Percentiles rank a stretch among this genome's conserved stretches.
phyloP scores from a whole-genome alignment of 2,113 vertebrate genomes.

The Alectura lathami region DNA sequence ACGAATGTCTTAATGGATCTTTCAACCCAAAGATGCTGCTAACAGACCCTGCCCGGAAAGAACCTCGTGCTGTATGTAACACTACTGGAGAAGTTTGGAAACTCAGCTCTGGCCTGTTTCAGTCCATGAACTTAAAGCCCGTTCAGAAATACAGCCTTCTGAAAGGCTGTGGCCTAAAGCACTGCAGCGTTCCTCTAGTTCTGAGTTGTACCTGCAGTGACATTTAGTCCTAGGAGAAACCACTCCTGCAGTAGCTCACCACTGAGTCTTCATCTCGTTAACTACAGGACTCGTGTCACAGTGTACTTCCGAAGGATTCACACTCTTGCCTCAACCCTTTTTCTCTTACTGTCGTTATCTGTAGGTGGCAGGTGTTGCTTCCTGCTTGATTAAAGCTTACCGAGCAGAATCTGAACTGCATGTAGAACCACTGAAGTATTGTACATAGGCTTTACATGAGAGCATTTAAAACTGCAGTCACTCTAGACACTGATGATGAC shows the following conservation, averaged over 20 bases:
- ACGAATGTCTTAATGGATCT: conserved; percentile 67
- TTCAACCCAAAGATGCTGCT: conserved; percentile 80
- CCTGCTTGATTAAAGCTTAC: not conserved
- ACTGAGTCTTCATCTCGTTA: not conserved
- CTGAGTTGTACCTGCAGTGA: not conserved
- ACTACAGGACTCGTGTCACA: not conserved
- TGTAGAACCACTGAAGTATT: conserved; percentile 50
- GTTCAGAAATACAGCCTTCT: conserved; percentile 29
- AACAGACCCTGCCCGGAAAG: conserved; percentile 45
- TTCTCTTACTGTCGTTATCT: not conserved
- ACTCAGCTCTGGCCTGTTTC: conserved; percentile 16
- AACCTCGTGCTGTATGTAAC: conserved; percentile 42
- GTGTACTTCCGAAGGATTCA: not conserved
- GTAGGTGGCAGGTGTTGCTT: conserved; percentile 38
- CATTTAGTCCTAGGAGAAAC: not conserved
- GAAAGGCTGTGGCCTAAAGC: conserved; percentile 33
- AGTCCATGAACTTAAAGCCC: conserved; percentile 14
- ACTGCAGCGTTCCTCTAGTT: conserved; percentile 30
- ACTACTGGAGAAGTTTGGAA: conserved; percentile 30
- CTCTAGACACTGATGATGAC: not conserved
- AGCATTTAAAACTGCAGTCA: conserved; percentile 26
- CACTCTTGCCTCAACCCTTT: not conserved
- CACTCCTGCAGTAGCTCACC: not conserved
- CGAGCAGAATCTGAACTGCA: conserved; percentile 20
- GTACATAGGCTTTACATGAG: conserved; percentile 28